These are phyloP conservation scores for Phymatocera aterrima DNA, from an alignment of 2,888 invertebrate species.

Conservation along the genomic window DNA sequence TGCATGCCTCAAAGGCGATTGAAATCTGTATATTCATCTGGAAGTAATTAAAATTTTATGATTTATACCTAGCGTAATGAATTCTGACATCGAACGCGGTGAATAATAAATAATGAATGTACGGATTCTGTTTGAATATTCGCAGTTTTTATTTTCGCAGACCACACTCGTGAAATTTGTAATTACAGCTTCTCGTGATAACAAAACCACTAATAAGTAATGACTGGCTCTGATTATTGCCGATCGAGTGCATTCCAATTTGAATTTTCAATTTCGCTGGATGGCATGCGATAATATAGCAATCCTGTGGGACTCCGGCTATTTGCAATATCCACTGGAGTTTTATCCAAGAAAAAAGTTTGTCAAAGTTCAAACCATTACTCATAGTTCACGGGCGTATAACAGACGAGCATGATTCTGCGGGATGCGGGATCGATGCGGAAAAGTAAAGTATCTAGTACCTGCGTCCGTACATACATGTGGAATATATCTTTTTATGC, in stretches of 20 bases:
- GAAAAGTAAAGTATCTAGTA: not conserved
- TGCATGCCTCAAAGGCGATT: not conserved
- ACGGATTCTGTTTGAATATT: not conserved
- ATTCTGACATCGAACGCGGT: not conserved
- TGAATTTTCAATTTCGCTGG: not conserved
- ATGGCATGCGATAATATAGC: not conserved
- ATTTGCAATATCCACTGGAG: not conserved
- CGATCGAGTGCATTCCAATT: not conserved
- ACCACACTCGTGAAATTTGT: not conserved
- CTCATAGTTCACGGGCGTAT: not conserved
- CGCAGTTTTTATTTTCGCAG: not conserved
- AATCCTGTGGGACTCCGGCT: not conserved
- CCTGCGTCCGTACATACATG: not conserved
- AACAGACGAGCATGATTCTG: not conserved
- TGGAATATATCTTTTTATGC: not conserved
- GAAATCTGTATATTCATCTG: not conserved
- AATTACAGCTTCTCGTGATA: not conserved
- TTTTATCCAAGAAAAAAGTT: not conserved
- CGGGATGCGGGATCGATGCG: not conserved
- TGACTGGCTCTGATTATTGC: constrained; percentile 10
- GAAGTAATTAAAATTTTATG: not conserved
- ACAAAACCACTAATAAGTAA: not conserved
- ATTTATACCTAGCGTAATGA: not conserved
- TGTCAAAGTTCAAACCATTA: not conserved
- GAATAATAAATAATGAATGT: not conserved